Conservation (phyloP, 2,113 vertebrate species). For the Prunella himalayana region DNA sequence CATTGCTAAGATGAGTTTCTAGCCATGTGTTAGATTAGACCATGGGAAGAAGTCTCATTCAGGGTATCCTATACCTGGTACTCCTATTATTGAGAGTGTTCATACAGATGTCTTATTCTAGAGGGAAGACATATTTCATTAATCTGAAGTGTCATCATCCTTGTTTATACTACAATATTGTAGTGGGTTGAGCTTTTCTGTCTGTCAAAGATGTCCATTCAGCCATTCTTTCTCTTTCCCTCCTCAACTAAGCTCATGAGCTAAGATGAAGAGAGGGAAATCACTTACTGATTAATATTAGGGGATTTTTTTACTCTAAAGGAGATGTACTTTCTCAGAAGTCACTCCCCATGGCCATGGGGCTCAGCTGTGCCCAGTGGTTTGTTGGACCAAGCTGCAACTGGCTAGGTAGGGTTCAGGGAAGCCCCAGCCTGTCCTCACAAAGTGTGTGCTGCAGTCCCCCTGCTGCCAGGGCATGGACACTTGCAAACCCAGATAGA, state of each 20-base stretch:
- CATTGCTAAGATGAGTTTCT: not conserved
- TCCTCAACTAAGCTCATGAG: not conserved
- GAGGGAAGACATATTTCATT: not conserved
- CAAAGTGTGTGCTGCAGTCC: fast-evolving
- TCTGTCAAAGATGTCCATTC: not conserved
- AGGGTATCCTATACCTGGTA: not conserved
- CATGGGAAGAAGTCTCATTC: not conserved
- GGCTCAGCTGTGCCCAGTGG: fast-evolving
- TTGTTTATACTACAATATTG: not conserved
- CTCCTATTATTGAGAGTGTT: not conserved
- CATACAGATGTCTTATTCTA: not conserved
- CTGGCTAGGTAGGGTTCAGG: fast-evolving
- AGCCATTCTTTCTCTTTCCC: not conserved
- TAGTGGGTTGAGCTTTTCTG: not conserved
- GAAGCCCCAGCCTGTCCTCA: not conserved
- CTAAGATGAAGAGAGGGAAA: not conserved
- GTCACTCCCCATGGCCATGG: fast-evolving
- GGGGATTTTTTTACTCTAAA: not conserved
- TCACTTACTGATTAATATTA: not conserved
- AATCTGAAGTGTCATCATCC: not conserved
- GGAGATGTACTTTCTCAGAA: not conserved
- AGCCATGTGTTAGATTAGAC: not conserved
- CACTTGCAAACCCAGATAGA: not conserved
- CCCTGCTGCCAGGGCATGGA: fast-evolving
- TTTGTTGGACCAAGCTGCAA: not conserved